These are phyloP conservation scores for Spilarctia lutea DNA, from an alignment of 2,888 invertebrate genomes.

Conservation along the genomic window DNA sequence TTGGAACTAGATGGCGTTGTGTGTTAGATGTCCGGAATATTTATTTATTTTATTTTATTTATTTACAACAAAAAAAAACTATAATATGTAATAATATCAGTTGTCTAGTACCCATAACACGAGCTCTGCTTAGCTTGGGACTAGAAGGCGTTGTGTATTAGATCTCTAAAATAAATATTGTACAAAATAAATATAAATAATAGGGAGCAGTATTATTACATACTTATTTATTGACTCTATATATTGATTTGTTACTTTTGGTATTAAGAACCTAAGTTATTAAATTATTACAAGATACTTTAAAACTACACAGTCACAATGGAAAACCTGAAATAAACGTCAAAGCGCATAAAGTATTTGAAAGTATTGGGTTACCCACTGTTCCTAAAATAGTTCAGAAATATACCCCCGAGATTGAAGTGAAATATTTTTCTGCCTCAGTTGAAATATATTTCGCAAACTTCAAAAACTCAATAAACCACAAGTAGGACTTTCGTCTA, in stretches of 20 bases:
- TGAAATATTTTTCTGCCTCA: slow-evolving; percentile 20
- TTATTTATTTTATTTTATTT: too few relatives aligned
- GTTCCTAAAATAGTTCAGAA: slow-evolving; percentile 6
- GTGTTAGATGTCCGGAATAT: too few relatives aligned
- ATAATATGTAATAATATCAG: too few relatives aligned
- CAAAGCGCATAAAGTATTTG: background rate
- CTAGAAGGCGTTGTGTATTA: too few relatives aligned
- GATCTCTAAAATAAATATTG: too few relatives aligned
- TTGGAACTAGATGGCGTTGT: too few relatives aligned
- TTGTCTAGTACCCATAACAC: too few relatives aligned
- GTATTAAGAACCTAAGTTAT: background rate
- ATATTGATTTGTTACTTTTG: background rate
- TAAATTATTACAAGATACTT: background rate
- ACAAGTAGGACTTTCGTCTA: slow-evolving; percentile 60
- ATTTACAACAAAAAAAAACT: too few relatives aligned
- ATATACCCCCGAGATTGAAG: slow-evolving; percentile 5
- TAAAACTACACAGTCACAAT: background rate
- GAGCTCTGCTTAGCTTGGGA: too few relatives aligned
- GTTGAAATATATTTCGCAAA: slow-evolving; percentile 35
- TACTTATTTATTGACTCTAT: background rate
- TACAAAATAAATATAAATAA: too few relatives aligned
- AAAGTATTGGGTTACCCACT: background rate
- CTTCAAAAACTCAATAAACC: slow-evolving; percentile 59
- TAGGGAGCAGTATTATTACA: background rate
- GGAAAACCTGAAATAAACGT: background rate